Percentiles rank a stretch among this genome's conserved stretches.
These are phyloP conservation scores for Gyrodactylus bullatarudis DNA, from an alignment of 1,140 invertebrate genomes.

Conservation along the genomic window DNA sequence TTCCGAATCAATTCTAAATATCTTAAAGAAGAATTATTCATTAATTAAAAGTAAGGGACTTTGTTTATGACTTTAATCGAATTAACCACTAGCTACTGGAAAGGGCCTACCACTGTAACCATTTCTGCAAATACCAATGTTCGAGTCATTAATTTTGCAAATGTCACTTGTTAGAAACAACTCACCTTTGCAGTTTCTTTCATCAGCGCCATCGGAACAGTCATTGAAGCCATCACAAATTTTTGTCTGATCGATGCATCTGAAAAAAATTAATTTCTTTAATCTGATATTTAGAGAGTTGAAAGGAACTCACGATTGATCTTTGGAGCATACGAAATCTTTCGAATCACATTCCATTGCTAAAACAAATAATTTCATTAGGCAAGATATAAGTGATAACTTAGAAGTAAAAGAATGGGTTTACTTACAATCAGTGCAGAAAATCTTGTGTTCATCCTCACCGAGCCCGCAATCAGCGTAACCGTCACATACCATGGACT, in stretches of 20 bases:
- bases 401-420: not conserved
- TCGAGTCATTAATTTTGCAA: too few species aligned
- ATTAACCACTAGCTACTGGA: too few species aligned
- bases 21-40: too few species aligned
- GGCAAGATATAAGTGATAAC: not conserved
- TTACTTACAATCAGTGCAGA: not conserved
- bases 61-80: too few species aligned
- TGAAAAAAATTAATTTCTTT: not conserved
- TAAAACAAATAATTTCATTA: not conserved
- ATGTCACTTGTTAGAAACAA: too few species aligned
- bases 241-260: slow-evolving; percentile 11
- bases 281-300: too few species aligned
- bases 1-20: too few species aligned
- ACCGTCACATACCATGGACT: not conserved
- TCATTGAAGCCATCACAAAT: slow-evolving; percentile 34
- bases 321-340: not conserved
- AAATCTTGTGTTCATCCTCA: not conserved
- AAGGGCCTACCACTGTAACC: too few species aligned
- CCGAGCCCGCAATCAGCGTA: not conserved
- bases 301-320: not conserved
- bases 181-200: slow-evolving; percentile 17
- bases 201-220: slow-evolving; percentile 33
- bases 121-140: too few species aligned
- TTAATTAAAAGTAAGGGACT: too few species aligned
- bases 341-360: not conserved